Evolutionary conservation across 2,888 invertebrate species (phyloP), one percentile per base, ranked within the genome.

Genomic region (Drosophila gaucha): DNA sequence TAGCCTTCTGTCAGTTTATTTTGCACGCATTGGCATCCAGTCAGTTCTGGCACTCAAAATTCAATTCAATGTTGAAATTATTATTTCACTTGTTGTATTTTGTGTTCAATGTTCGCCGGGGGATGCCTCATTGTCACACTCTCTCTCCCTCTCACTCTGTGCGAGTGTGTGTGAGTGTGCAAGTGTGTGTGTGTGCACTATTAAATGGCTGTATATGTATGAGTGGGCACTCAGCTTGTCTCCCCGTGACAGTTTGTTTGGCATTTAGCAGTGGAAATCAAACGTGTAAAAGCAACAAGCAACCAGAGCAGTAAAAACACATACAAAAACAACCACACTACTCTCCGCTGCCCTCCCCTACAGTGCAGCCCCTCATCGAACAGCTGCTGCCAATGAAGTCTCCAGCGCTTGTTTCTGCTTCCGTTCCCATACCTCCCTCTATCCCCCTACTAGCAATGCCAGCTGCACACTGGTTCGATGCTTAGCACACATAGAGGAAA

Each of bases 201-300:
- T 31, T 22, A 16, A 43, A 22, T 46, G 30, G 43, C 44, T 58
- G 44, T 24, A 28, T 36, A 35, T 26, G 24, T 30, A 20, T 35
- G 65, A 59, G 64, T 63, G 76, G 57, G 72, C 86, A 76, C 86
- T 79, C 83, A 74, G 57, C 60, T 72, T 66, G 73, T 70, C 79
- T 66, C 55, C 57, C 67, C 56, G 47, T 80, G 85, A 80, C 85
- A 84, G 67, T 84, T 73, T 80, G 77, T 64, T 80, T 83, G 84
- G 66, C 84, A 80, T 78, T 79, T 79, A 79, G 64, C 86, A 78
- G 79, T 86, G 67, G 86, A 86, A 86, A 86, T 86, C 87, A 80
- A 80, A 80, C 73, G 87, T 72, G 64, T 51, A 72, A 72, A 52
- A 69, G 80, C 80, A 86, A 83, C 84, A 86, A 86, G 86, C 80